A percentile compares a stretch with the other conserved stretches of the same genome.
Conservation (phyloP, 2,113 vertebrate genomes). For the Limnothrissa miodon region DNA sequence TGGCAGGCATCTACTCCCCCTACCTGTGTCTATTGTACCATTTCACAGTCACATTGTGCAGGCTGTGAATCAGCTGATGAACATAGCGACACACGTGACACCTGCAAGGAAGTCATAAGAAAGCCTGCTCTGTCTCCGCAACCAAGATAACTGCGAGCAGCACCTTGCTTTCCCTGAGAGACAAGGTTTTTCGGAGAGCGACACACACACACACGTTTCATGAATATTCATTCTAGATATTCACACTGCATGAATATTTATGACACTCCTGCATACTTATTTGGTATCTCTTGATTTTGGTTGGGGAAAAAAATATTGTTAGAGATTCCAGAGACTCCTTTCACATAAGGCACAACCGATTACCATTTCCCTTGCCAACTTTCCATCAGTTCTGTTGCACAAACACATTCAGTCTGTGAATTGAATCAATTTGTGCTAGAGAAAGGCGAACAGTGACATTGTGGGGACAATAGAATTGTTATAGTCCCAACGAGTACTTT, state of each 20-base stretch:
- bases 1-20: neutral
- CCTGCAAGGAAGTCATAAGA: conserved; percentile 48
- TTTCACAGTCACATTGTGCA: neutral
- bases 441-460: neutral
- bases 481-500: neutral
- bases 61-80: neutral
- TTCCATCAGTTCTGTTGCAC: neutral
- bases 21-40: neutral
- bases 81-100: conserved; percentile 48
- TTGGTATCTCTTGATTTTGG: conserved; percentile 8
- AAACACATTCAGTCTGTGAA: conserved; percentile 54
- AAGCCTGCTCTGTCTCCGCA: neutral
- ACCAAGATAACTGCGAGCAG: neutral
- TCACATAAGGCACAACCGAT: neutral
- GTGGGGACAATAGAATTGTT: neutral
- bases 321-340: neutral
- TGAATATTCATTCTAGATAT: conserved; percentile 13
- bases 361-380: neutral
- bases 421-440: neutral
- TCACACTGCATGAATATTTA: neutral
- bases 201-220: conserved; percentile 1
- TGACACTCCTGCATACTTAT: conserved; percentile 9
- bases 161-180: conserved; percentile 5
- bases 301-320: neutral
- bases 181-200: conserved; percentile 5